Percentiles rank a stretch among this genome's conserved stretches.
These are phyloP conservation scores for Euzetes globulus DNA, from an alignment of 2,888 invertebrate species.

Conservation along the genomic window DNA sequence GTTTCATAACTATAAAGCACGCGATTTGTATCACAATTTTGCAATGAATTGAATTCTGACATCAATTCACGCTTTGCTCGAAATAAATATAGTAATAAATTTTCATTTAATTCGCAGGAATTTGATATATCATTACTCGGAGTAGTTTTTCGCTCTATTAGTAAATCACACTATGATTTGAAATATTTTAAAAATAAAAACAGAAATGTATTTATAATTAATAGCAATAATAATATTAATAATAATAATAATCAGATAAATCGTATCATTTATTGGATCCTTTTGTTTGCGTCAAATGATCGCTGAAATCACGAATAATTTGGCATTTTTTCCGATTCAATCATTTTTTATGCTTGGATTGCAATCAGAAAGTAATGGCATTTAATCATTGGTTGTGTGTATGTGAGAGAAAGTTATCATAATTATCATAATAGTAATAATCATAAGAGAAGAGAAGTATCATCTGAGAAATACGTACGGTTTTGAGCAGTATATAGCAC, in stretches of 20 bases:
- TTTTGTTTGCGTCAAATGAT: conserved; percentile 16
- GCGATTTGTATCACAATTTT: conserved; percentile 5
- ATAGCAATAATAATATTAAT: not conserved
- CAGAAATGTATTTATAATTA: conserved; percentile 3
- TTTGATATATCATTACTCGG: conserved; percentile 16
- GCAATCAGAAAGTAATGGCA: conserved; percentile 24
- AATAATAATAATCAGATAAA: conserved; percentile 24
- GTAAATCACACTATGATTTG: conserved; percentile 21
- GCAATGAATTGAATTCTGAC: not conserved
- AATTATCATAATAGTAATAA: no score
- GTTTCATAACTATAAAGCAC: conserved; percentile 21
- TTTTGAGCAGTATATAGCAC: no score
- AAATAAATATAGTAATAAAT: conserved; percentile 26
- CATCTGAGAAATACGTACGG: no score
- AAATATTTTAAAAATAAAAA: conserved; percentile 5
- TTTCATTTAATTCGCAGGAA: conserved; percentile 25
- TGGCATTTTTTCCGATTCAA: conserved; percentile 20
- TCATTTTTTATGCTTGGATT: conserved; percentile 6
- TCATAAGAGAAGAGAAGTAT: not conserved
- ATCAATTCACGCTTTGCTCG: conserved; percentile 17
- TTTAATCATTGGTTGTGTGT: conserved; percentile 21
- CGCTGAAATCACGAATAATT: conserved; percentile 28
- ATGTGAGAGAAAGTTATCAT: not conserved
- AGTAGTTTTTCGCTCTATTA: conserved; percentile 14
- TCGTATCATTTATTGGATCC: conserved; percentile 25